Evolutionary conservation across 2,797 vertebrate species (phyloP).

Genomic region (Acomys russatus): DNA sequence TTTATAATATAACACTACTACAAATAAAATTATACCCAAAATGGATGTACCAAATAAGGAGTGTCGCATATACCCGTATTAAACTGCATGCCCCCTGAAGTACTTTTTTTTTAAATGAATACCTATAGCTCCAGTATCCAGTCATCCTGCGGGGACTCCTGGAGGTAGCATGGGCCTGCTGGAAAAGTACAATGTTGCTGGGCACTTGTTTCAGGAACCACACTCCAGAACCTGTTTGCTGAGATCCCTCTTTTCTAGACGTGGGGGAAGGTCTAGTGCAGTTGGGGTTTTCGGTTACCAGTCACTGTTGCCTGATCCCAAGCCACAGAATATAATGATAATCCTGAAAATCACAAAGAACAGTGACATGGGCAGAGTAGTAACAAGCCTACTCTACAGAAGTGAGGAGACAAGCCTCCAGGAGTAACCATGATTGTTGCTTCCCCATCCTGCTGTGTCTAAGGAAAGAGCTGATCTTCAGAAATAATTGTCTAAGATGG

Average conservation of each 20-base stretch:
- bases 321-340: conserved; percentile 66
- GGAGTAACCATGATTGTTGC: background rate
- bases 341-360: conserved; percentile 3
- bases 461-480: background rate
- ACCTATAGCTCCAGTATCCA: background rate
- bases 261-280: background rate
- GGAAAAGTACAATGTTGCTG: too few species aligned
- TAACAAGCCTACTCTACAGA: background rate
- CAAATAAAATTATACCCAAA: background rate
- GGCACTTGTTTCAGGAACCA: background rate
- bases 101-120: background rate
- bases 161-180: background rate
- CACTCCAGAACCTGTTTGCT: background rate
- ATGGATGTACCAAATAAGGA: background rate
- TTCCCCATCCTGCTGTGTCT: background rate
- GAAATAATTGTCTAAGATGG: background rate
- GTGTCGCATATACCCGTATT: background rate
- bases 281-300: conserved; percentile 64
- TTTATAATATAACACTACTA: background rate
- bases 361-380: fast-evolving
- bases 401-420: background rate
- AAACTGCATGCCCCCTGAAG: background rate
- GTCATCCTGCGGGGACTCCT: background rate
- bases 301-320: background rate
- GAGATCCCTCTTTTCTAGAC: background rate